phyloP scores from a whole-genome alignment of 2,113 vertebrate species.

The Brachionichthys hirsutus region DNA sequence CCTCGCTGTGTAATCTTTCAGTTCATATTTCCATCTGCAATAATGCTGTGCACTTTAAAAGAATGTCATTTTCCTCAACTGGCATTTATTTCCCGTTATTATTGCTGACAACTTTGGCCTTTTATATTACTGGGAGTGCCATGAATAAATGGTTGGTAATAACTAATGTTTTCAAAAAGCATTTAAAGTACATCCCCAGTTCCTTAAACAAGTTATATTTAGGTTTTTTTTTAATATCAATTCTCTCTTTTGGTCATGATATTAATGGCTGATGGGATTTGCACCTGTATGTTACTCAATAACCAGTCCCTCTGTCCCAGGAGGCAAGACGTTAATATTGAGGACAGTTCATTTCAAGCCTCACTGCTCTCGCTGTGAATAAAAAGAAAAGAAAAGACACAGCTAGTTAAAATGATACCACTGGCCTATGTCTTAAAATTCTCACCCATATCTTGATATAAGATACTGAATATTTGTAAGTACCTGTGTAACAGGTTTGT shows the following conservation, averaged over 20 bases:
- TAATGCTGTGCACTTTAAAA: not conserved
- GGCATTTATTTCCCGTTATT: not conserved
- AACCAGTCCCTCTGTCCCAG: constrained; percentile 21
- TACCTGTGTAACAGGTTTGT: constrained; percentile 19
- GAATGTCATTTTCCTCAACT: not conserved
- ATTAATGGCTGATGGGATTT: constrained; percentile 40
- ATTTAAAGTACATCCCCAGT: not conserved
- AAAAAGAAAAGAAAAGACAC: constrained; percentile 18
- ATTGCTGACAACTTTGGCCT: not conserved
- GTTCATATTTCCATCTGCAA: not conserved
- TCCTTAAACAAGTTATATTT: no score
- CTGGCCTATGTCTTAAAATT: not conserved
- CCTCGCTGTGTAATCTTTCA: not conserved
- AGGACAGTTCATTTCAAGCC: constrained; percentile 51
- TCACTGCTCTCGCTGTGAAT: constrained; percentile 22
- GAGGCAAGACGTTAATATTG: constrained; percentile 36
- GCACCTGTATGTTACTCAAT: constrained; percentile 55
- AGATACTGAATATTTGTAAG: constrained; percentile 8
- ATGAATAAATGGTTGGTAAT: not conserved
- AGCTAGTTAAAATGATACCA: constrained; percentile 33
- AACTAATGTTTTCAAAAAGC: not conserved
- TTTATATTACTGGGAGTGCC: not conserved
- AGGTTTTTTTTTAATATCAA: no score
- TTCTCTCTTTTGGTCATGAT: constrained; percentile 9
- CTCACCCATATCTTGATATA: constrained; percentile 11